Conservation (phyloP, 1,140 invertebrate genomes). For the Drosophila triauraria region DNA sequence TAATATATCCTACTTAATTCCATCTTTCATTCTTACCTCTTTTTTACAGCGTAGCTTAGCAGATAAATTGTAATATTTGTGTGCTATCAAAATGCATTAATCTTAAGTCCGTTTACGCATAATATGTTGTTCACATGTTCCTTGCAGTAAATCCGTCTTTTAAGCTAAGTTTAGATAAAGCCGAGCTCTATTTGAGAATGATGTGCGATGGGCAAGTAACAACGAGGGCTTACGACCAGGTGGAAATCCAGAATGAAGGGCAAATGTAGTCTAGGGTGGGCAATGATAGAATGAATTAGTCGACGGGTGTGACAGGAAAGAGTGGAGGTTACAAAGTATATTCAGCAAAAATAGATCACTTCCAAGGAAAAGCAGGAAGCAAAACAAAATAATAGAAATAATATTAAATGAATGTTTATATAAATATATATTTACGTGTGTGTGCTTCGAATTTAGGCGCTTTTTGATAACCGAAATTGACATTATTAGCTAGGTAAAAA, state of each 20-base stretch:
- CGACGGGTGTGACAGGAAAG: constrained; percentile 19
- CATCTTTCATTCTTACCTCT: neutral
- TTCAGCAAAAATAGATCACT: constrained; percentile 32
- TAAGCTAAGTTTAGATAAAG: constrained; percentile 70
- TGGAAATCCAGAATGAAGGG: constrained; percentile 7
- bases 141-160: constrained; percentile 81
- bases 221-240: constrained; percentile 26
- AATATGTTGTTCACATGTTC: constrained; percentile 70
- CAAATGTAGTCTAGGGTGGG: constrained; percentile 49
- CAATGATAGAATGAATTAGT: constrained; percentile 42
- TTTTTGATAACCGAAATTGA: constrained; percentile 71
- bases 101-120: constrained; percentile 65
- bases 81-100: constrained; percentile 56
- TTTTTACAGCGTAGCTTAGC: constrained; percentile 59
- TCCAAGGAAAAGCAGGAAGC: constrained; percentile 38
- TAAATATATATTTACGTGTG: constrained; percentile 32
- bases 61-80: constrained; percentile 56
- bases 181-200: constrained; percentile 31
- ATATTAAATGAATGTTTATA: constrained; percentile 22
- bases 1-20: constrained; percentile 3
- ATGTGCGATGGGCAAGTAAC: constrained; percentile 30
- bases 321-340: constrained; percentile 17
- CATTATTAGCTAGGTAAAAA: constrained; percentile 75
- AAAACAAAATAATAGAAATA: constrained; percentile 27
- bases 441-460: constrained; percentile 57